phyloP scores from a whole-genome alignment of 1,140 invertebrate species.

The Magallana gigas region DNA sequence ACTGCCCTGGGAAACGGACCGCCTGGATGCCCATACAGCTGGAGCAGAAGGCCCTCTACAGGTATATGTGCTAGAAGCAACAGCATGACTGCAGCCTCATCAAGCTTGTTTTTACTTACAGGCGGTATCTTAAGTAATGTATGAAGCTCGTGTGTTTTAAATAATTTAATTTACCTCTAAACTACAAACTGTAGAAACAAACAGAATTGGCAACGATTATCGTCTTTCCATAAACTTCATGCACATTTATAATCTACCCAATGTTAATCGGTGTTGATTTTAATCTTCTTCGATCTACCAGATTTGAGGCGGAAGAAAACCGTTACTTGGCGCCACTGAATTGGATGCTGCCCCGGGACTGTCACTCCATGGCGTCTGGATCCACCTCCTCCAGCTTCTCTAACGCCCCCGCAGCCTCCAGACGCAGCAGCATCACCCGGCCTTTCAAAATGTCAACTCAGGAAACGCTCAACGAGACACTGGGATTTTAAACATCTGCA shows the following conservation, averaged over 20 bases:
- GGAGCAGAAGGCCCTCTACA: slow-evolving; percentile 38
- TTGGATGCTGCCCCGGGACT: neutral
- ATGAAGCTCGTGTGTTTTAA: too few relatives aligned
- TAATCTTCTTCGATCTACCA: neutral
- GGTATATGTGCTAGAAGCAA: neutral
- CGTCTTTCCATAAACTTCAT: too few relatives aligned
- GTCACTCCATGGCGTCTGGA: slow-evolving; percentile 5
- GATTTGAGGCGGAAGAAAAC: slow-evolving; percentile 37
- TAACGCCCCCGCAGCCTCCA: neutral
- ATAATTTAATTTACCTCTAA: too few relatives aligned
- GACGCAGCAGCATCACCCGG: neutral
- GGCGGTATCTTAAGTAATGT: too few relatives aligned
- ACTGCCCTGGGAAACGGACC: neutral
- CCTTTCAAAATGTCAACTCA: neutral
- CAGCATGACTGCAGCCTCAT: too few relatives aligned
- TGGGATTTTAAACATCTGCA: neutral
- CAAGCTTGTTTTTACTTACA: too few relatives aligned
- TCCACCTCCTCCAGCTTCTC: neutral
- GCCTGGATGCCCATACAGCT: slow-evolving; percentile 38
- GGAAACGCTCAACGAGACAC: neutral
- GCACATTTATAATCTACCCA: too few relatives aligned
- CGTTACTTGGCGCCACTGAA: neutral
- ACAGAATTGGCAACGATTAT: too few relatives aligned
- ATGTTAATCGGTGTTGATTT: too few relatives aligned
- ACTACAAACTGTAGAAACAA: too few relatives aligned